Conservation (phyloP, 2,797 vertebrate genomes). For the Pristis pectinata region DNA sequence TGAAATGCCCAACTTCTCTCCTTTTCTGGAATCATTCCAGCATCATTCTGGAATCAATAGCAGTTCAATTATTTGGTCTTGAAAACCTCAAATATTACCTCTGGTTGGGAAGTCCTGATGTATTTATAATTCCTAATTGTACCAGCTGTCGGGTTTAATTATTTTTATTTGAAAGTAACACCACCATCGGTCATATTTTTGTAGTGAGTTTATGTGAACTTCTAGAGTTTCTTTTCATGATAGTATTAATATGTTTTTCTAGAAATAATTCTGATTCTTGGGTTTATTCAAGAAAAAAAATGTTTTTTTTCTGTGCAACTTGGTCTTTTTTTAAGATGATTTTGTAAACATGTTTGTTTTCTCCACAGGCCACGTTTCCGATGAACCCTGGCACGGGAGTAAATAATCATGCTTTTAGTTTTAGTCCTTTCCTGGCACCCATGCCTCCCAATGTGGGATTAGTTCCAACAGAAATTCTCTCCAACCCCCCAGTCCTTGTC, state of each 20-base stretch:
- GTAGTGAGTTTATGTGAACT: not conserved
- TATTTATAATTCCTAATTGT: not conserved
- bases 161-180: not conserved
- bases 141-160: not conserved
- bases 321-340: not conserved
- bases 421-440: constrained; percentile 85
- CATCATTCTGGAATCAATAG: not conserved
- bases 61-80: not conserved
- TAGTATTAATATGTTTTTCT: not conserved
- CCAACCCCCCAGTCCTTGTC: constrained; percentile 76
- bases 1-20: too few species aligned
- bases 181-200: not conserved
- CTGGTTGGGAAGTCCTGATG: not conserved
- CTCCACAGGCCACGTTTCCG: constrained; percentile 72
- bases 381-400: constrained; percentile 81
- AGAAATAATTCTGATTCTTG: not conserved
- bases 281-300: not conserved
- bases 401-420: constrained; percentile 80
- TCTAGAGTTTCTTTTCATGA: not conserved
- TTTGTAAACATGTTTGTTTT: constrained; percentile 41
- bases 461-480: constrained; percentile 86
- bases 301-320: not conserved
- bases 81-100: not conserved
- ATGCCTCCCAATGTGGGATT: constrained; percentile 89
- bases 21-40: too few species aligned